Base-by-base conservation (phyloP, 2,888 invertebrate species). In the Chalcosyrphus nemorum region DNA sequence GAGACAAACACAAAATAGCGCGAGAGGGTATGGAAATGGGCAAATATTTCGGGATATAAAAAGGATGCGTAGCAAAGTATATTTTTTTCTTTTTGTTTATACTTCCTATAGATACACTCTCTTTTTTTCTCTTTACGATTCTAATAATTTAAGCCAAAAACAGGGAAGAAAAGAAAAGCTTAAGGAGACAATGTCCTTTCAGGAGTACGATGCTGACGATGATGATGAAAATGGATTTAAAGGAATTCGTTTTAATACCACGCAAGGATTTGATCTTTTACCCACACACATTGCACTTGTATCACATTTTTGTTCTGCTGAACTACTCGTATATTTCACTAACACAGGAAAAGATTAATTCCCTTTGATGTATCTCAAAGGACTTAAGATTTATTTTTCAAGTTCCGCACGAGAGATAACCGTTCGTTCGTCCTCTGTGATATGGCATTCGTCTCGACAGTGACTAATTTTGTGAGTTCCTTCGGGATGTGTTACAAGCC, bases 131-230 rank as follows among this genome's bases (percentile, higher is more conserved):
- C 81, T 81, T 71, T 61, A 41, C 7, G 24, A n/a, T n/a, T 57
- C 66, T 24, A 52, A 52, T 11, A 66, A 70, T 63, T 57, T 13
- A 50, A 56, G 61, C 47, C 56, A 70, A 81, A 68, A n/a, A n/a
- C n/a, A n/a, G n/a, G n/a, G n/a, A n/a, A 70, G 75, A 76, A 65
- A 76, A 76, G 24, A 66, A 82, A 77, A 82, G 81, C 81, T 82
- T 61, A 13, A 27, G 29, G 45, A 59, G 59, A 71, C 41, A 43
- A 47, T 15, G 54, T 38, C 63, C 24, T 24, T 24, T 4, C 43
- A 59, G n/a, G 24, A 61, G 32, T 45, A 81, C 13, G 29, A 35
- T 38, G 27, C 11, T 54, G 72, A 65, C 45, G 54, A 21, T 24
- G 59, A 66, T 43, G 41, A 75, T 43, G 35, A 50, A 6, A 24